Conservation (phyloP, 2,113 vertebrate genomes). For the Crotalus helleri region DNA sequence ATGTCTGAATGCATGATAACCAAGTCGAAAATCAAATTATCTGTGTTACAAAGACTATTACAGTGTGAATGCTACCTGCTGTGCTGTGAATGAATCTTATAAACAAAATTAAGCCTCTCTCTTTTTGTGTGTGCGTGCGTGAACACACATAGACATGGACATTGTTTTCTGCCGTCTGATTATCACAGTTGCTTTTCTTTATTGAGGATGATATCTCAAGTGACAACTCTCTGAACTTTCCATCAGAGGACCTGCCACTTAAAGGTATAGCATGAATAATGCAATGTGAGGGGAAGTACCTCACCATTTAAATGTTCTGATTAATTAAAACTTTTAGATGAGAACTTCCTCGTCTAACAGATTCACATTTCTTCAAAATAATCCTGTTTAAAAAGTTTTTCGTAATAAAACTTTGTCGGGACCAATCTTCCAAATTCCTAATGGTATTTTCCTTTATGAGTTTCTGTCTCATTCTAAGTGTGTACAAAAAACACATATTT, state of each 20-base stretch:
- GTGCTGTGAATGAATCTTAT: conserved; percentile 83
- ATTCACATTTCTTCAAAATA: neutral
- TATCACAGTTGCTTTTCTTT: conserved; percentile 67
- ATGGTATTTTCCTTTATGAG: neutral
- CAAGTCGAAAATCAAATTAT: conserved; percentile 85
- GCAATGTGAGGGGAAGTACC: conserved; percentile 48
- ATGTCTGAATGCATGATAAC: conserved; percentile 78
- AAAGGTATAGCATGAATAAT: conserved; percentile 64
- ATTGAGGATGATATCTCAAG: conserved; percentile 68
- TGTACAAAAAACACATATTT: neutral
- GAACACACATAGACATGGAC: conserved; percentile 17
- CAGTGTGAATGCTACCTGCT: conserved; percentile 83
- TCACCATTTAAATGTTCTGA: conserved; percentile 38
- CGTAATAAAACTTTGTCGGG: conserved; percentile 42
- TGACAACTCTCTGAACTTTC: conserved; percentile 41
- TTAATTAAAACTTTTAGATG: conserved; percentile 51
- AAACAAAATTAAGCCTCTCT: conserved; percentile 76
- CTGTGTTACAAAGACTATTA: conserved; percentile 74
- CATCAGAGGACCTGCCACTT: conserved; percentile 48
- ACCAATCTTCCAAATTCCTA: conserved; percentile 37
- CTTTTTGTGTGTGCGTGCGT: conserved; percentile 15
- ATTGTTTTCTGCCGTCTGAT: conserved; percentile 62
- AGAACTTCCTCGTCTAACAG: conserved; percentile 43
- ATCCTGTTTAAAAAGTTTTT: conserved; percentile 3
- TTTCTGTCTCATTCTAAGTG: too few species aligned